Evolutionary conservation across 2,113 vertebrate species (phyloP), one percentile per base, ranked within the genome.

Genomic region (Butorides virescens): DNA sequence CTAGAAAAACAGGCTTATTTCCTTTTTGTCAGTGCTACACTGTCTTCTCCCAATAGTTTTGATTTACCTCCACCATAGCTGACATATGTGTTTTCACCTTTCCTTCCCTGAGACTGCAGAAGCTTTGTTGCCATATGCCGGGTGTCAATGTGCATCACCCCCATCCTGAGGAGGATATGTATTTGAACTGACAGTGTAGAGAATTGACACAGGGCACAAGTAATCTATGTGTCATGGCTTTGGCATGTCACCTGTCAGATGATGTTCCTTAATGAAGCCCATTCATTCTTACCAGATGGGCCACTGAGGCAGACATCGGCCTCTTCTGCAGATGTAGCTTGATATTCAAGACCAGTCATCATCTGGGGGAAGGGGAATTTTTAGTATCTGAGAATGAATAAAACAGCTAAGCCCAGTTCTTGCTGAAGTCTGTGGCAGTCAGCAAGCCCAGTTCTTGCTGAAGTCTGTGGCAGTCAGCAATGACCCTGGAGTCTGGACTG

Each of bases 91-190:
- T 82, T 91, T 71, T 77, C 72, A 68, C 88, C 80, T 95, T 80
- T 89, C 49, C 29, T 72, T 89, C 76, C 27, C 4, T 30, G 86
- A 72, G 68, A 90, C 37, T 27, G 53, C 58, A 95, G 92, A 49
- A 63, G 65, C 61, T 89, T 89, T 94, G 88, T 32, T 91, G 67
- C 88, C 94, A 66, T 91, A 89, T 92, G 94, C 56, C 86, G 72
- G 50, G 39, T 79, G 96, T 87, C 83, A 20, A 18, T 16, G 39
- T 36, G 61, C n/a, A 67, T 94, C 76, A 70, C 14, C 16, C 17
- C 34, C 61, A 15, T 42, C 39, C 44, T 3, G 2, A 81, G 36
- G 39, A 89, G 61, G 59, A 72, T 4, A 1, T 2, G 17, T 27
- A 92, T 93, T 74, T 84, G 73, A 89, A 18, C 65, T 94, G 95